A percentile compares a stretch with the other conserved stretches of the same genome.
Conservation (phyloP, 2,113 vertebrate genomes). For the Isurus oxyrinchus region DNA sequence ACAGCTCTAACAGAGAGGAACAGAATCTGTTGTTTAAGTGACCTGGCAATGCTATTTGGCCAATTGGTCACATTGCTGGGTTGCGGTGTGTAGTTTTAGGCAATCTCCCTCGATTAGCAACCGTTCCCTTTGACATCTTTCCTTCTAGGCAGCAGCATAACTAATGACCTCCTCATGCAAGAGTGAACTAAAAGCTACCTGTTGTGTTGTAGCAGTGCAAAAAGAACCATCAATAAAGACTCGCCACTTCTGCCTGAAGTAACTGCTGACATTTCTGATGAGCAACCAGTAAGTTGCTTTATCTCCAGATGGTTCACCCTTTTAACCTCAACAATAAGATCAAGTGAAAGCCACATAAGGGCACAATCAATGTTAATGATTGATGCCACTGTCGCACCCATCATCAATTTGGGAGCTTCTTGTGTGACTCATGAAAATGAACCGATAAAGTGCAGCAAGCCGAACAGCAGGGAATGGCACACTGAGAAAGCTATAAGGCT, state of each 20-base stretch:
- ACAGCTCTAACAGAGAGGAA: background rate
- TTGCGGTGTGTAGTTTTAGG: too few relatives aligned
- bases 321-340: background rate
- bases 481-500: background rate
- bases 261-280: background rate
- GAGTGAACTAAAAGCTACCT: background rate
- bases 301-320: background rate
- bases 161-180: background rate
- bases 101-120: background rate
- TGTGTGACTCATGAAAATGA: slow-evolving; percentile 19
- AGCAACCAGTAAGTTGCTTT: slow-evolving; percentile 7
- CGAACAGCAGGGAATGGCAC: background rate
- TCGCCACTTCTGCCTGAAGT: background rate
- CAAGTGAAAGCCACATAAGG: slow-evolving; percentile 13
- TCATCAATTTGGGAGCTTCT: background rate
- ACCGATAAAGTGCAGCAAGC: background rate
- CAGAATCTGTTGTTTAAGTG: background rate
- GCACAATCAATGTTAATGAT: background rate
- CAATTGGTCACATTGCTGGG: background rate
- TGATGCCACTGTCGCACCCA: background rate
- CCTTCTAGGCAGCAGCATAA: background rate
- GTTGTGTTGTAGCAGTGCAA: background rate
- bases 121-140: background rate
- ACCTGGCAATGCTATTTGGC: background rate
- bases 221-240: background rate